Conservation (phyloP, 23 tunicate genomes). For the Pegea sp. region DNA sequence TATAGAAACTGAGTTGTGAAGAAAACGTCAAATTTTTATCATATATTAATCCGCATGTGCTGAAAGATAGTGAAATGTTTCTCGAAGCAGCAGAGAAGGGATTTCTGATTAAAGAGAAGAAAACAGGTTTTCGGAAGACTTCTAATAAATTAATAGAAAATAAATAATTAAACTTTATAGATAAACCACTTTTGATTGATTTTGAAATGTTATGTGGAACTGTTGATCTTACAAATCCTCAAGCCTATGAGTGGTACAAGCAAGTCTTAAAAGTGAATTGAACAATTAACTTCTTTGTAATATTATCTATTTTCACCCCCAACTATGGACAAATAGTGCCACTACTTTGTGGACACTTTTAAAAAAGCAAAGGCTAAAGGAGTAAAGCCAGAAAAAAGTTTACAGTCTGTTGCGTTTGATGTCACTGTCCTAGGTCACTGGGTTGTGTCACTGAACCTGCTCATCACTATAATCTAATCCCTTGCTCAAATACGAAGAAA, state of each 20-base stretch:
- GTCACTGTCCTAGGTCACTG: too few relatives aligned
- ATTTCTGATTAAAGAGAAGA: slow-evolving; percentile 51
- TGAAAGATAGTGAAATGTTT: slow-evolving; percentile 64
- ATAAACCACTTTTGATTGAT: slow-evolving; percentile 34
- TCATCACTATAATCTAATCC: too few relatives aligned
- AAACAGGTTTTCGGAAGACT: slow-evolving; percentile 15
- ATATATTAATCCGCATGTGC: slow-evolving; percentile 92
- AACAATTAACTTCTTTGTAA: neutral
- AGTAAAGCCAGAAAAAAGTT: too few relatives aligned
- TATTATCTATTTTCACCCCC: neutral
- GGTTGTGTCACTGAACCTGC: too few relatives aligned
- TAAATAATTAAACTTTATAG: slow-evolving; percentile 7
- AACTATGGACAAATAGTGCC: neutral
- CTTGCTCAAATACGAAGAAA: too few relatives aligned
- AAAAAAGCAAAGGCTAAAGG: too few relatives aligned
- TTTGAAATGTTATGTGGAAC: slow-evolving; percentile 74
- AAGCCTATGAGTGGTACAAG: slow-evolving; percentile 91
- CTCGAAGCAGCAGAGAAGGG: slow-evolving; percentile 24
- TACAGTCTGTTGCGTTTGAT: too few relatives aligned
- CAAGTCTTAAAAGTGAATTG: slow-evolving; percentile 40
- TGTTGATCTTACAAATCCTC: slow-evolving; percentile 84
- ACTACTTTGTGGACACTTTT: too few relatives aligned
- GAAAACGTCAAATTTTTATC: slow-evolving; percentile 44
- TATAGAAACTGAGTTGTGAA: neutral
- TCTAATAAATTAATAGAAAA: neutral